These are phyloP conservation scores for Eueremaeus valkanovi DNA, from an alignment of 2,888 invertebrate species.

Conservation along the genomic window DNA sequence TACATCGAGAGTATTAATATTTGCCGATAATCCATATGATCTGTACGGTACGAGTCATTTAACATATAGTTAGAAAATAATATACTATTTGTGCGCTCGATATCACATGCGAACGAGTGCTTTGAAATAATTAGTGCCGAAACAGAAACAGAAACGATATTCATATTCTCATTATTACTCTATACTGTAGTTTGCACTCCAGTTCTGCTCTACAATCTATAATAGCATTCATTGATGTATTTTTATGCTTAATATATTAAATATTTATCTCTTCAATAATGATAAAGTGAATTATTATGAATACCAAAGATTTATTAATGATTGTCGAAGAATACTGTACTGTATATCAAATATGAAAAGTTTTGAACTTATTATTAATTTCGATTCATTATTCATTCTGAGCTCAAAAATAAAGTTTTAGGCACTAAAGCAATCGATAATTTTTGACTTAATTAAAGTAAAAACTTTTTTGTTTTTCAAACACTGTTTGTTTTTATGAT, in stretches of 20 bases:
- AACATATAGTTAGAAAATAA: not conserved
- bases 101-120: not conserved
- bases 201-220: too few species aligned
- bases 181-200: not conserved
- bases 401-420: too few species aligned
- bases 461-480: not conserved
- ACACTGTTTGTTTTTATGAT: constrained; percentile 10
- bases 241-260: not conserved
- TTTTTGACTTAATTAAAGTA: not conserved
- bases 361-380: not conserved
- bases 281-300: not conserved
- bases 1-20: too few species aligned
- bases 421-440: not conserved
- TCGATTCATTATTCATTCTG: not conserved
- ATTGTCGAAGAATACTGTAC: not conserved
- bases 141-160: too few species aligned
- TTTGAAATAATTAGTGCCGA: not conserved
- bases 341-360: not conserved
- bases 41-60: not conserved
- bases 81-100: not conserved
- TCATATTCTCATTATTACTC: not conserved
- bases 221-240: not conserved
- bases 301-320: not conserved
- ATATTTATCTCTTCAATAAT: not conserved
- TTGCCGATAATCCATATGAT: not conserved